phyloP scores from a whole-genome alignment of 2,888 invertebrate species.

The Diaperis boleti region DNA sequence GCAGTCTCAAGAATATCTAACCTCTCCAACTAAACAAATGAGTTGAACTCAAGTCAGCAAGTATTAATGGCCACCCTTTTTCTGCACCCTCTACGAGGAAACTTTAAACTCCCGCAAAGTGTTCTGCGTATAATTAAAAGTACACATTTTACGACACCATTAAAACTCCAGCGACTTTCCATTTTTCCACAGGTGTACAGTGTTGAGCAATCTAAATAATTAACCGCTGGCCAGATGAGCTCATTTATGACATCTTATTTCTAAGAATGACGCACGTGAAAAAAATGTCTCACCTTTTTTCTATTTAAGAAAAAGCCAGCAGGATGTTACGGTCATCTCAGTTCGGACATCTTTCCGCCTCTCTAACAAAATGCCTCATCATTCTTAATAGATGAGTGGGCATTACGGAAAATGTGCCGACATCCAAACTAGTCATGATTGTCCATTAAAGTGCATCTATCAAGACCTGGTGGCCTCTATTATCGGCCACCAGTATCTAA shows the following conservation, averaged over 20 bases:
- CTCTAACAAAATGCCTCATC: constrained; percentile 12
- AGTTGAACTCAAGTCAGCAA: constrained; percentile 12
- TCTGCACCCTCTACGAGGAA: constrained; percentile 3
- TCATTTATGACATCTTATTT: neutral
- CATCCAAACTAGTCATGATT: constrained; percentile 40
- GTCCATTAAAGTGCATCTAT: constrained; percentile 42
- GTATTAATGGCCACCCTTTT: constrained; percentile 11
- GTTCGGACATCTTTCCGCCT: neutral
- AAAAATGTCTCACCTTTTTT: neutral
- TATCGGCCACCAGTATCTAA: constrained; percentile 24
- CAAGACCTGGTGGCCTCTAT: constrained; percentile 27
- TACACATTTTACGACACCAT: constrained; percentile 26
- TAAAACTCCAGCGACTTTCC: constrained; percentile 9
- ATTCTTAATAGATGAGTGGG: constrained; percentile 32
- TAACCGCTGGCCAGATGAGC: constrained; percentile 3
- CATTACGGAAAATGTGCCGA: constrained; percentile 38
- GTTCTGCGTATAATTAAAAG: constrained; percentile 28
- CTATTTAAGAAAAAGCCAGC: neutral
- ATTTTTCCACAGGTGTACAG: constrained; percentile 12
- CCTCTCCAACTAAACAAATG: constrained; percentile 14
- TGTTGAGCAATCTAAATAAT: constrained; percentile 23
- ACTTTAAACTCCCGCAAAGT: constrained; percentile 15
- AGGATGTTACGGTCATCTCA: neutral
- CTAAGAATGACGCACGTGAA: neutral
- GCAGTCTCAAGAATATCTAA: constrained; percentile 18